A percentile compares a stretch with the other conserved stretches of the same genome.
Evolutionary conservation across 1,140 invertebrate species (phyloP).

Genomic region (Venturia canescens): DNA sequence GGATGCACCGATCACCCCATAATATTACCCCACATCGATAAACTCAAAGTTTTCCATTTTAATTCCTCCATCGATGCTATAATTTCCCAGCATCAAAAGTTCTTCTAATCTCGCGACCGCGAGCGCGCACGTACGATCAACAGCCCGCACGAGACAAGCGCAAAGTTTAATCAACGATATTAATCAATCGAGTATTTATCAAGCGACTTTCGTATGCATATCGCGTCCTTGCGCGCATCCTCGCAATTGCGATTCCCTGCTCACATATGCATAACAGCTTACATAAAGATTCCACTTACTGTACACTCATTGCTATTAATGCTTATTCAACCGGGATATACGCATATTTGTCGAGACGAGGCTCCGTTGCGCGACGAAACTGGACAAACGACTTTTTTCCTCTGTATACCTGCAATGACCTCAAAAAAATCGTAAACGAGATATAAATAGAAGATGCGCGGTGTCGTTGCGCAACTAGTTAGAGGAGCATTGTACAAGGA

Average conservation of each 20-base stretch:
- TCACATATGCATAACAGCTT: slow-evolving; percentile 10
- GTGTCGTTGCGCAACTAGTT: slow-evolving; percentile 3
- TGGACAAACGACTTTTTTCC: slow-evolving; percentile 33
- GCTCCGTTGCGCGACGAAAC: background rate
- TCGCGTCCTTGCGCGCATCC: slow-evolving; percentile 1
- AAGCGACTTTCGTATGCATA: background rate
- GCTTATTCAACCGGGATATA: slow-evolving; percentile 27
- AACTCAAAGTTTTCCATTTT: too few species aligned
- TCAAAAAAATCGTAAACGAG: background rate
- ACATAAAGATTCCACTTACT: slow-evolving; percentile 10
- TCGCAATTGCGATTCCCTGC: background rate
- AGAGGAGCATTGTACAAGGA: background rate
- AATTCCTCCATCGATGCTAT: too few species aligned
- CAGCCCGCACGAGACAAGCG: background rate
- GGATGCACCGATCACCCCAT: too few species aligned
- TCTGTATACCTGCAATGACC: background rate
- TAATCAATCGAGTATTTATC: background rate
- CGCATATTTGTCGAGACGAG: background rate
- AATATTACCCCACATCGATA: too few species aligned
- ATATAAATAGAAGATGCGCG: slow-evolving; percentile 15
- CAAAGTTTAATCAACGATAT: slow-evolving; percentile 7
- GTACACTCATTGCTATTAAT: background rate
- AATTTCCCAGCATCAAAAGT: too few species aligned
- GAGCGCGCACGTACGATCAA: background rate
- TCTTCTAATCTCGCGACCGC: too few species aligned